phyloP scores from a whole-genome alignment of 2,113 vertebrate species.

The Ochotona princeps region DNA sequence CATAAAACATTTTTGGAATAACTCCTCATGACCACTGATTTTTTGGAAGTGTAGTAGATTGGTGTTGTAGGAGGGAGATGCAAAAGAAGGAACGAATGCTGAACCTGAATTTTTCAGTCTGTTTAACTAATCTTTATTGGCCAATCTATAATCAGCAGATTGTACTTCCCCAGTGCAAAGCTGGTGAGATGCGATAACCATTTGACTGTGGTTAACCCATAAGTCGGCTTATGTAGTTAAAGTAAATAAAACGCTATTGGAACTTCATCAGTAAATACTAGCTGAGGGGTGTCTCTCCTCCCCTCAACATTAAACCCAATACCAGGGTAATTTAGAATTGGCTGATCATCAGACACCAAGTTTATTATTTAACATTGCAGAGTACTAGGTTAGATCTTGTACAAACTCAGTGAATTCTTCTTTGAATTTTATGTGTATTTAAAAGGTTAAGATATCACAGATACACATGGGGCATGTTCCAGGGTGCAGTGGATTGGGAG shows the following conservation, averaged over 20 bases:
- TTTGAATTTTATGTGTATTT: too few relatives aligned
- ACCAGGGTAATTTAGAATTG: not conserved
- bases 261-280: not conserved
- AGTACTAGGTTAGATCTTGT: not conserved
- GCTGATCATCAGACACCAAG: not conserved
- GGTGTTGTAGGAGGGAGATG: not conserved
- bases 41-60: not conserved
- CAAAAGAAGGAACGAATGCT: not conserved
- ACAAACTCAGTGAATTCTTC: not conserved
- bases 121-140: not conserved
- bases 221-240: not conserved
- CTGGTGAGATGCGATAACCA: not conserved
- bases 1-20: not conserved
- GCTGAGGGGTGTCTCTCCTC: not conserved
- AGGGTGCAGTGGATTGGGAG: too few relatives aligned
- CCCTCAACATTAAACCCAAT: not conserved
- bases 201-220: not conserved
- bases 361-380: slow-evolving; percentile 34
- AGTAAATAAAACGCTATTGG: not conserved
- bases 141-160: not conserved
- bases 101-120: not conserved
- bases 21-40: not conserved
- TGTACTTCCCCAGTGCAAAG: not conserved
- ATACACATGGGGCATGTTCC: too few relatives aligned
- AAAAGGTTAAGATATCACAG: too few relatives aligned